These are phyloP conservation scores for Andinoacara biseriatus DNA, from an alignment of 2,113 vertebrate genomes.

Conservation along the genomic window DNA sequence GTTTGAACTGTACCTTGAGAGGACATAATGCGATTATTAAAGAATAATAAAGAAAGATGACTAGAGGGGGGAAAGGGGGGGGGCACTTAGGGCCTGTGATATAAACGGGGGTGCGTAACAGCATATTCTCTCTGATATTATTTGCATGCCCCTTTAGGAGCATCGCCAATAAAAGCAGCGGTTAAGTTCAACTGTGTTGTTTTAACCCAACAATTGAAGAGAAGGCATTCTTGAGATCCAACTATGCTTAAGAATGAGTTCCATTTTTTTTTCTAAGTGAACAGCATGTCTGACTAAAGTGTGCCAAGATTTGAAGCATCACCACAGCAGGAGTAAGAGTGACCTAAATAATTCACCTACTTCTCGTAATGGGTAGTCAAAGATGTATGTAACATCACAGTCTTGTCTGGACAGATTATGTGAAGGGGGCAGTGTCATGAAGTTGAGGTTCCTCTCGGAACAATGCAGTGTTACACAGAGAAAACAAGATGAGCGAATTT, in stretches of 20 bases:
- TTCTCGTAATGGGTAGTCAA: conserved; percentile 23
- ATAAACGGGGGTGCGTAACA: conserved; percentile 67
- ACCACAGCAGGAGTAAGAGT: not conserved
- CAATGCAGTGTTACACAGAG: not conserved
- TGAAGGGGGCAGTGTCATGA: conserved; percentile 5
- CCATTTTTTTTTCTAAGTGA: not conserved
- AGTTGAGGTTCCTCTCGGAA: conserved; percentile 1
- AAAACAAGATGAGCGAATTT: not conserved
- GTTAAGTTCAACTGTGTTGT: conserved; percentile 49
- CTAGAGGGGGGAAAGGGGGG: not conserved
- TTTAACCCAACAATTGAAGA: conserved; percentile 16
- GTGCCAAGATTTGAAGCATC: conserved; percentile 6
- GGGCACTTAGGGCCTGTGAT: conserved; percentile 4
- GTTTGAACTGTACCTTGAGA: conserved; percentile 58
- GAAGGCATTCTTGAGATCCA: not conserved
- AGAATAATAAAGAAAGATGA: conserved; percentile 55
- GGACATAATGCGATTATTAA: conserved; percentile 60
- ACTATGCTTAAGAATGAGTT: not conserved
- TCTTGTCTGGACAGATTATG: conserved; percentile 18
- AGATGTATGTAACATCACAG: conserved; percentile 41
- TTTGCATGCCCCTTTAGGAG: conserved; percentile 60
- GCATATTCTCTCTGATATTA: conserved; percentile 51
- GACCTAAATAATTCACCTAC: conserved; percentile 51
- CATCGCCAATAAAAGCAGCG: conserved; percentile 36
- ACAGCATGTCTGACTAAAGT: not conserved